Evolutionary conservation across 35 echinoderm and acorn worm genomes (phyloP).

Genomic region (Eucidaris tribuloides): DNA sequence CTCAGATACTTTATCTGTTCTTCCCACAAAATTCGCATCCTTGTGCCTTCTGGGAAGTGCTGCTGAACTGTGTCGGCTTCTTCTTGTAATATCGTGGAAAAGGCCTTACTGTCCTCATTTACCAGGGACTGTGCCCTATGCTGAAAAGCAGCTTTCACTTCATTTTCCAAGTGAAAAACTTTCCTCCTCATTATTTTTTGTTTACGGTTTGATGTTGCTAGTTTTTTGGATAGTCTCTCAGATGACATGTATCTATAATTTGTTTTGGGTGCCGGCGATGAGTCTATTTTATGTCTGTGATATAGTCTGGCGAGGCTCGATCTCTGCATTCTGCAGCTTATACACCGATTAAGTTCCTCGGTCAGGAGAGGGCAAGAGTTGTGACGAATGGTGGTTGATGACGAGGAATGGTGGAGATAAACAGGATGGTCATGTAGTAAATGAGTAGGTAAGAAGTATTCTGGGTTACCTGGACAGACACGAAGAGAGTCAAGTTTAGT

Average conservation of each 20-base stretch:
- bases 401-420: neutral
- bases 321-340: neutral
- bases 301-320: neutral
- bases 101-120: neutral
- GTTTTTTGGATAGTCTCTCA: neutral
- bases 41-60: neutral
- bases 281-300: neutral
- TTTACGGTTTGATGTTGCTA: neutral
- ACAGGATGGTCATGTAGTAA: neutral
- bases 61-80: neutral
- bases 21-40: constrained; percentile 45
- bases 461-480: neutral
- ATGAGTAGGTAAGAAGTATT: neutral
- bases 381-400: neutral
- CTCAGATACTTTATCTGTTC: constrained; percentile 31
- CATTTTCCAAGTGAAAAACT: neutral
- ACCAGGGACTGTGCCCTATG: neutral
- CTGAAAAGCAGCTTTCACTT: neutral
- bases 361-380: neutral
- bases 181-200: neutral
- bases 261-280: neutral
- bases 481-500: neutral
- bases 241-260: neutral
- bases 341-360: neutral
- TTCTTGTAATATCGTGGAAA: neutral